Base-by-base conservation (phyloP, 1,140 invertebrate species). In the Aphidius ervi region DNA sequence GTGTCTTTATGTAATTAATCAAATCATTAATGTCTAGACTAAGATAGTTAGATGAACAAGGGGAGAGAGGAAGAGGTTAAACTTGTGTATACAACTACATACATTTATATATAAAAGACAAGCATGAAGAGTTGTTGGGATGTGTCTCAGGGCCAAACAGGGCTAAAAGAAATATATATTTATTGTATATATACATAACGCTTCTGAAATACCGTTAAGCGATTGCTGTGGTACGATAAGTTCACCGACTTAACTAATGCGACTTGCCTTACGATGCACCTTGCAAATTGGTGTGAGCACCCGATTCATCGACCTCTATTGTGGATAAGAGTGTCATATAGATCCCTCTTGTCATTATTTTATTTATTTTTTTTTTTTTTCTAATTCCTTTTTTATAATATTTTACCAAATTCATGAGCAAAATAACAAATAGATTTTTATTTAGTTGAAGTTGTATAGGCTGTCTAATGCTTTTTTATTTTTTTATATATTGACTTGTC, bases 211-310 rank as follows among this genome's bases (percentile, higher is more conserved):
- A 72, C 77, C 74, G 76, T 79, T 79, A 78, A 69, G 71, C 73
- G 76, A 78, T 79, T 71, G 70, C 69, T 71, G 68, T 64, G 67
- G 63, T 68, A 70, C 70, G 75, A 77, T 77, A 79, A 72, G 74
- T 59, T 69, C 39, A 52, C 49, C 39, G 71, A 68, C 73, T 74
- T 74, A 75, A 77, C 76, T 78, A 78, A 78, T 77, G 75, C 70
- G 73, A 73, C 65, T 68, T 67, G 70, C 66, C 6, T 31, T 31
- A 37, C 31, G 49, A 52, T 77, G 74, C 77, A 79, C 77, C 75
- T 78, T 78, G 75, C 77, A 79, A 79, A 77, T 79, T 78, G 73
- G 73, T 67, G 63, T 60, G 64, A 56, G 49, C 54, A 53, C 58
- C 47, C 53, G 46, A 52, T 31, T 48, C 42, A 7, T 16, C 1